Evolutionary conservation across 2,888 invertebrate species (phyloP).

Genomic region (Meiosimyza platycephala): DNA sequence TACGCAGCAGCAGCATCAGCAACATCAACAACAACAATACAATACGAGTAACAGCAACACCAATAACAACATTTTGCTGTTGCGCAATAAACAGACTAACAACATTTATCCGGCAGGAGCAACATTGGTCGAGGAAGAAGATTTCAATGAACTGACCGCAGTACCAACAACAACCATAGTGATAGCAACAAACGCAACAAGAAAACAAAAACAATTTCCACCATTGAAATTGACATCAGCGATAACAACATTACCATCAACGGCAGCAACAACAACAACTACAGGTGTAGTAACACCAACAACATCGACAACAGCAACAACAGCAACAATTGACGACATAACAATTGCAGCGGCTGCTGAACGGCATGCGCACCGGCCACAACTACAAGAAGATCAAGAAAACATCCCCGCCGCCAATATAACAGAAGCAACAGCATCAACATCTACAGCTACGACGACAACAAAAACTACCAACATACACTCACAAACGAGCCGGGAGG

Average conservation of each 20-base stretch:
- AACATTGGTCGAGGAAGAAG: conserved; percentile 63
- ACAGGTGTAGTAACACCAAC: conserved; percentile 25
- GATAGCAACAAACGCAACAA: conserved; percentile 45
- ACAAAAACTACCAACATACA: conserved; percentile 39
- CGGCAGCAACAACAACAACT: conserved; percentile 25
- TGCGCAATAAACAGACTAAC: conserved; percentile 52
- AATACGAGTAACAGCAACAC: conserved; percentile 25
- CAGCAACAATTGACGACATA: conserved; percentile 36
- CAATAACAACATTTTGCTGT: conserved; percentile 30
- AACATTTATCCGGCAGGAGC: conserved; percentile 64
- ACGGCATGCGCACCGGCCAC: conserved; percentile 58
- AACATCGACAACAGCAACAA: conserved; percentile 31
- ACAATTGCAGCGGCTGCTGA: conserved; percentile 48
- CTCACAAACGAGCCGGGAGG: conserved; percentile 43
- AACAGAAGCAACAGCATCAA: conserved; percentile 40
- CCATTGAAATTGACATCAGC: conserved; percentile 44
- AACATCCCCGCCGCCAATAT: conserved; percentile 39
- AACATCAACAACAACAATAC: conserved; percentile 13
- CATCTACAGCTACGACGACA: conserved; percentile 43
- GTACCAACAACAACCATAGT: conserved; percentile 45
- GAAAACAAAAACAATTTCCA: conserved; percentile 42
- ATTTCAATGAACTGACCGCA: conserved; percentile 59
- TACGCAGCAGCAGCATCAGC: conserved; percentile 47
- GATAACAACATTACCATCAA: conserved; percentile 18
- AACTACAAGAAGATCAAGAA: conserved; percentile 44